These are phyloP conservation scores for Melikaiella ostensackeni DNA, from an alignment of 2,888 invertebrate species.

Conservation along the genomic window DNA sequence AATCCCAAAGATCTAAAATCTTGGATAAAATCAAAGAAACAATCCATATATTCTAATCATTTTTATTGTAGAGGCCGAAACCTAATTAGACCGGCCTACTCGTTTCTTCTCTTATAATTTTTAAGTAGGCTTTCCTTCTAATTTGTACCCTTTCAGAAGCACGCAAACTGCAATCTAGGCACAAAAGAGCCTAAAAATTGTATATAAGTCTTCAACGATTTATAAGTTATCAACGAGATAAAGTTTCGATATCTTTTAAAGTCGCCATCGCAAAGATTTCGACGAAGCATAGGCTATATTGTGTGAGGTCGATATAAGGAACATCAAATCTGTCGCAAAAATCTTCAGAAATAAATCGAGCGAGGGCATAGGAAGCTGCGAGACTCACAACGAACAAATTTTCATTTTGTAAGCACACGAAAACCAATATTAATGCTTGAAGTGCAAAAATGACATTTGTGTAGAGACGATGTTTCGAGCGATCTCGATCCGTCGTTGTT, in stretches of 20 bases:
- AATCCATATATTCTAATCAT: neutral
- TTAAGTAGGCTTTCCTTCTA: neutral
- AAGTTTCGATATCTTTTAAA: slow-evolving; percentile 62
- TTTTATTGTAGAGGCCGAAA: slow-evolving; percentile 15
- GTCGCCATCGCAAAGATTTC: slow-evolving; percentile 69
- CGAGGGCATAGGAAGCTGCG: slow-evolving; percentile 67
- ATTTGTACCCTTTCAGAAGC: slow-evolving; percentile 26
- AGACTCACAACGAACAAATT: slow-evolving; percentile 68
- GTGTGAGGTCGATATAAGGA: slow-evolving; percentile 70
- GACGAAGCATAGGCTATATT: slow-evolving; percentile 72
- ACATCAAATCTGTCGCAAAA: slow-evolving; percentile 73
- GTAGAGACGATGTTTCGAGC: slow-evolving; percentile 60
- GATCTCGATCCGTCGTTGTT: slow-evolving; percentile 62
- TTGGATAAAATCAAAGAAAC: neutral
- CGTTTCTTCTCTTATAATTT: neutral
- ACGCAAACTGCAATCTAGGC: slow-evolving; percentile 14
- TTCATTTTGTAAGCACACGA: slow-evolving; percentile 63
- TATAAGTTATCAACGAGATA: slow-evolving; percentile 8
- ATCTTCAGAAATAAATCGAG: slow-evolving; percentile 70
- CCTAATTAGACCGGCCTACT: neutral
- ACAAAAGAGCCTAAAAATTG: slow-evolving; percentile 12
- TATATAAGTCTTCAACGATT: neutral
- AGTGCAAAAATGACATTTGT: slow-evolving; percentile 62
- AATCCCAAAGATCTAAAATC: neutral
- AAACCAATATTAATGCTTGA: slow-evolving; percentile 60